Conservation (phyloP, 2,113 vertebrate species). For the Prunella fulvescens region DNA sequence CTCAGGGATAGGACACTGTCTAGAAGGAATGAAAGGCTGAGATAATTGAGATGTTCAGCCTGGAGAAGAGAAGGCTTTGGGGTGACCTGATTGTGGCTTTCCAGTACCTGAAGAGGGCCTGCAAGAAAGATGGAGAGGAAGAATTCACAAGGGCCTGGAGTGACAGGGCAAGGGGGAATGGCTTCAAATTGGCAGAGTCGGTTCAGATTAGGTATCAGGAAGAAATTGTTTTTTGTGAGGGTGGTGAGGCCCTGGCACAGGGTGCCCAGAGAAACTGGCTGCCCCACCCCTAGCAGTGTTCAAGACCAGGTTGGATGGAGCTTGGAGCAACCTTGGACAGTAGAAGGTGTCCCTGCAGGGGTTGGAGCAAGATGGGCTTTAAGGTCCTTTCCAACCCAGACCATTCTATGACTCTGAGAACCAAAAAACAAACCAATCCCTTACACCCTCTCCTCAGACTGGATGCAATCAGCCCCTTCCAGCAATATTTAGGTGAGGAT, state of each 20-base stretch:
- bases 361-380: rapidly evolving
- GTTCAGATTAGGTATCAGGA: neutral
- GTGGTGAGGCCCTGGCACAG: neutral
- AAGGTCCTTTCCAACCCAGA: neutral
- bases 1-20: neutral
- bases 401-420: neutral
- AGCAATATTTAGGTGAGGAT: neutral
- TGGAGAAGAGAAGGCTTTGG: neutral
- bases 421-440: neutral
- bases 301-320: rapidly evolving
- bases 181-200: neutral
- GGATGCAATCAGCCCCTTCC: neutral
- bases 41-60: neutral
- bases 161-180: neutral
- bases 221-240: neutral
- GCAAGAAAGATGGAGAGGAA: neutral
- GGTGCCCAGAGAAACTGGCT: neutral
- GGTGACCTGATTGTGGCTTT: neutral
- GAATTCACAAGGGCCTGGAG: neutral
- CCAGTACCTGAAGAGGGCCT: neutral
- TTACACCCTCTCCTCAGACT: neutral
- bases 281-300: neutral
- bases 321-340: neutral
- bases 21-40: neutral
- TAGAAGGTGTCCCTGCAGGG: neutral